A percentile compares a stretch with the other conserved stretches of the same genome.
phyloP scores from a whole-genome alignment of 1,140 invertebrate genomes.

The Solenopsis fugax region DNA sequence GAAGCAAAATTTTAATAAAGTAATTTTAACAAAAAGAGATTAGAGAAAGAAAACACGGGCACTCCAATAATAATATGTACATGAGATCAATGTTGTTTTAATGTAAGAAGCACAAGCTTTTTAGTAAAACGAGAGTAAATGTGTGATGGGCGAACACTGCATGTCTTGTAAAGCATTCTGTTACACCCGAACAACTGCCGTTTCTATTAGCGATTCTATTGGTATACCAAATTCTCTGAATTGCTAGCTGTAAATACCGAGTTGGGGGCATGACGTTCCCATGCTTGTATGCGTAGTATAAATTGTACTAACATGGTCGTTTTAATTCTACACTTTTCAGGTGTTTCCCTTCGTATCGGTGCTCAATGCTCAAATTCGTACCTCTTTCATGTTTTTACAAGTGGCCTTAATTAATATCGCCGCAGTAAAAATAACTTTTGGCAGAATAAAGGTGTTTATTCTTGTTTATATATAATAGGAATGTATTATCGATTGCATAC shows the following conservation, averaged over 20 bases:
- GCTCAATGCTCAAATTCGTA: conserved; percentile 82
- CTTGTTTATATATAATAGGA: conserved; percentile 39
- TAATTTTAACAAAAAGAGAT: background rate
- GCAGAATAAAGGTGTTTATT: conserved; percentile 84
- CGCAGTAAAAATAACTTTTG: conserved; percentile 79
- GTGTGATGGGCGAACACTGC: conserved; percentile 56
- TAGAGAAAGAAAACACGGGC: background rate
- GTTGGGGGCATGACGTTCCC: background rate
- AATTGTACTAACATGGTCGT: conserved; percentile 6
- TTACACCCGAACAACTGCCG: background rate
- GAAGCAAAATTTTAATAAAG: background rate
- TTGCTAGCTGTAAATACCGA: background rate
- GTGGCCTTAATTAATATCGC: conserved; percentile 81
- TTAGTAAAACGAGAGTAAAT: background rate
- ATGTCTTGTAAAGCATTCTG: conserved; percentile 43
- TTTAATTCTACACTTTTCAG: conserved; percentile 78
- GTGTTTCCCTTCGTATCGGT: conserved; percentile 85
- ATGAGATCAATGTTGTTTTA: conserved; percentile 21
- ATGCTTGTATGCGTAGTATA: background rate
- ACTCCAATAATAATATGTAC: conserved; percentile 62
- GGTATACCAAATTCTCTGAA: background rate
- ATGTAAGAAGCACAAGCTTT: conserved; percentile 36
- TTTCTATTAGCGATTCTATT: conserved; percentile 6
- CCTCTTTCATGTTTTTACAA: conserved; percentile 81
- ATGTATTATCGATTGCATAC: conserved; percentile 11